Percentiles rank a stretch among this genome's conserved stretches.
Evolutionary conservation across 2,113 vertebrate species (phyloP).

Genomic region (Crotophaga sulcirostris): DNA sequence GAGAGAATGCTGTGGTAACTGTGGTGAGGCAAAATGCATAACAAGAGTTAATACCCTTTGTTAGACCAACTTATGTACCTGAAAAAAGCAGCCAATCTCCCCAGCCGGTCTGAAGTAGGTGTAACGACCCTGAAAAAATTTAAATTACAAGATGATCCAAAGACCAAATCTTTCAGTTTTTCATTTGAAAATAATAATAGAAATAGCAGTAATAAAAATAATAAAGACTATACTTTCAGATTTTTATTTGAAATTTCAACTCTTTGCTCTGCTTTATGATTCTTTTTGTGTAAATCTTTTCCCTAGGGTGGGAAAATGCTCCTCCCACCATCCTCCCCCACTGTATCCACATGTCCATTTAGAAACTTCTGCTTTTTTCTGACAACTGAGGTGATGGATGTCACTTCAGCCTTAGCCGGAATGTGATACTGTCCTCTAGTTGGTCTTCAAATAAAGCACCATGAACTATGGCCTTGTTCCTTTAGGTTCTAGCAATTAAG

Average conservation of each 20-base stretch:
- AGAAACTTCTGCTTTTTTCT: neutral
- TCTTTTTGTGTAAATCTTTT: neutral
- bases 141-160: neutral
- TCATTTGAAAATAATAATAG: too few species aligned
- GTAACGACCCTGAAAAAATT: neutral
- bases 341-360: neutral
- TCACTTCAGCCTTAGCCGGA: neutral
- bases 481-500: neutral
- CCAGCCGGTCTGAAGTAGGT: neutral
- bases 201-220: too few species aligned
- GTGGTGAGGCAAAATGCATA: neutral
- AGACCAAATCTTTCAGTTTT: neutral
- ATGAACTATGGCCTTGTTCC: neutral
- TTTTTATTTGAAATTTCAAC: neutral
- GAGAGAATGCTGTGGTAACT: neutral
- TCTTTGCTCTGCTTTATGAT: neutral
- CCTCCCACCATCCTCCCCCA: neutral
- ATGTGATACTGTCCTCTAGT: neutral
- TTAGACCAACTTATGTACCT: neutral
- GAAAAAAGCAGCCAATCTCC: neutral
- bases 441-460: neutral
- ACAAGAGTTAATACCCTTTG: neutral
- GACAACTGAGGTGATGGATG: neutral
- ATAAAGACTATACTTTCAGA: too few species aligned
- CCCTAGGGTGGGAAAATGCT: neutral